Evolutionary conservation across 2,797 vertebrate genomes (phyloP), one percentile per base, ranked within the genome.

Genomic region (Chrysocyon brachyurus): DNA sequence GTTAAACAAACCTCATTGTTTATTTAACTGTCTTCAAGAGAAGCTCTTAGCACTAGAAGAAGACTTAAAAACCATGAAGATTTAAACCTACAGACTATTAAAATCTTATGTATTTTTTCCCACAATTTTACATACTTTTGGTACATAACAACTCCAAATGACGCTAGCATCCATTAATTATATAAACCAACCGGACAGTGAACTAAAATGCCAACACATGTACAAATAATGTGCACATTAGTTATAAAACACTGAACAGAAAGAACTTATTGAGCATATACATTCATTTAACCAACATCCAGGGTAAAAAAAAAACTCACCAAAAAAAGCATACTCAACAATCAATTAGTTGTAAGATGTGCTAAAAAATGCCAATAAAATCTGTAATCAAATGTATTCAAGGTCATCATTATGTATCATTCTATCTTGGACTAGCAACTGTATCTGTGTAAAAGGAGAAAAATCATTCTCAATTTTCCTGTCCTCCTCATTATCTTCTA

Each of bases 21-120:
- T 90, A 91, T 90, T 94, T 94, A 89, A 91, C 73, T 56, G 86
- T 96, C 87, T 78, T 96, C 54, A 89, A 93, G 88, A 92, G 56
- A 92, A 70, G n/a, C 79, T 89, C 88, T 97, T 83, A 84, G 70
- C 49, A 72, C 49, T 81, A 1, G 0, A 72, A 91, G 84, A 90
- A 26, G 57, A 89, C 86, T 72, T 79, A 77, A 97, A 97, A 96
- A 40, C 77, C n/a, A 31, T 16, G 56, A 92, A 73, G 36, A 94
- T 46, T 46, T 73, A 93, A 81, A n/a, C 31, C 46, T 95, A 56
- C 4, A 82, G 78, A 95, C 81, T 54, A 75, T 26, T 59, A 86
- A 21, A 85, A 54, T 49, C 57, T 92, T 75, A 75, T 19, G 17
- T 24, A 87, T 36, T 93, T 86, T 84, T 84, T 8, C 40, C 33